These are phyloP conservation scores for Coenonympha arcania DNA, from an alignment of 2,888 invertebrate species.

Conservation along the genomic window DNA sequence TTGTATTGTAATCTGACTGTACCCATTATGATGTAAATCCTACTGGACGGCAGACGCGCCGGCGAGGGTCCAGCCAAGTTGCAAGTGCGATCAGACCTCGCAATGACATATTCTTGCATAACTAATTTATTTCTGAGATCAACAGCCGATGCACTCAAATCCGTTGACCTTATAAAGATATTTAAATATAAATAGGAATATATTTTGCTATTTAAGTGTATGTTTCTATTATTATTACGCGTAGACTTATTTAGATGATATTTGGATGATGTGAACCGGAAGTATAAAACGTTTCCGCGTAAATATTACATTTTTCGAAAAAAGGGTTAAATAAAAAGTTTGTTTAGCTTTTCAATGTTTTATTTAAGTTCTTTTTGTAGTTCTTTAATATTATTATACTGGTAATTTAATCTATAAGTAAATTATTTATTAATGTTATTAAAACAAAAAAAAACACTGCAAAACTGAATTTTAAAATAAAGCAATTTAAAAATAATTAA, in stretches of 20 bases:
- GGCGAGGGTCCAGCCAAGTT: conserved; percentile 48
- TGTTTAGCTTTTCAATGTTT: too few relatives aligned
- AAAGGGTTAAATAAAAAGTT: not conserved
- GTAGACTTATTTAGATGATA: not conserved
- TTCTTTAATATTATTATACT: too few relatives aligned
- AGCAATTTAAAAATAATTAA: too few relatives aligned
- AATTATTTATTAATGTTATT: too few relatives aligned
- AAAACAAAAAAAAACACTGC: too few relatives aligned
- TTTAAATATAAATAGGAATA: conserved; percentile 11
- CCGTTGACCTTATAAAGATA: conserved; percentile 35
- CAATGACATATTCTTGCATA: conserved; percentile 61
- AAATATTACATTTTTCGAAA: not conserved
- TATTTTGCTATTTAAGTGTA: not conserved
- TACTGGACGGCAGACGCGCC: conserved; percentile 25
- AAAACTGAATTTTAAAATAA: too few relatives aligned
- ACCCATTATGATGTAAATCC: conserved; percentile 59
- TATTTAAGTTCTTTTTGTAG: too few relatives aligned
- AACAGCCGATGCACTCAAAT: conserved; percentile 33
- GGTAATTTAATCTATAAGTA: too few relatives aligned
- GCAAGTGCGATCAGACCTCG: conserved; percentile 49
- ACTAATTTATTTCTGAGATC: conserved; percentile 46
- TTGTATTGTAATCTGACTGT: conserved; percentile 29
- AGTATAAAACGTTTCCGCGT: not conserved
- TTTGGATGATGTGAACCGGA: not conserved
- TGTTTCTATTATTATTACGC: not conserved